These are phyloP conservation scores for Cephus runcator DNA, from an alignment of 2,888 invertebrate species.

Conservation along the genomic window DNA sequence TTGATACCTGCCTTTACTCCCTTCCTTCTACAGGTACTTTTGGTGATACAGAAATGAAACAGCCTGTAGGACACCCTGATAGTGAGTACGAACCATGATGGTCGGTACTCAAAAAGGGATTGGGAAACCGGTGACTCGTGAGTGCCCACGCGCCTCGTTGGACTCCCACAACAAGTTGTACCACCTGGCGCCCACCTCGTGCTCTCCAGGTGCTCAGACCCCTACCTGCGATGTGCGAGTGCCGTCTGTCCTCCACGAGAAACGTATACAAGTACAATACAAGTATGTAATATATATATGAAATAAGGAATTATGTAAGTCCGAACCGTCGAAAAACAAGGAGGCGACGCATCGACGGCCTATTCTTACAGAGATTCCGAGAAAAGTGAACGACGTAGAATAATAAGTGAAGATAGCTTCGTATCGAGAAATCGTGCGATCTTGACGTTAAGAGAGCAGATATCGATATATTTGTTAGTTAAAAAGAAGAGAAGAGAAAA, in stretches of 20 bases:
- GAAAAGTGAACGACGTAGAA: not conserved
- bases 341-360: not conserved
- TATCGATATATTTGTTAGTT: not conserved
- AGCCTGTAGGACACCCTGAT: not conserved
- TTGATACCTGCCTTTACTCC: not conserved
- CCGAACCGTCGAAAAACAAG: not conserved
- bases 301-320: not conserved
- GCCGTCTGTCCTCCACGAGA: not conserved
- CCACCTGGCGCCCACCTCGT: slow-evolving; percentile 45
- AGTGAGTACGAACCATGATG: not conserved
- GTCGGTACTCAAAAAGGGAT: not conserved
- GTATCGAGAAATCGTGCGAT: not conserved
- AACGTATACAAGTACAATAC: not conserved
- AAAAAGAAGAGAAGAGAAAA: not conserved
- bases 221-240: slow-evolving; percentile 25
- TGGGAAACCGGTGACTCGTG: slow-evolving; percentile 7
- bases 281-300: not conserved
- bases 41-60: not conserved
- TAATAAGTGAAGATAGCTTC: not conserved
- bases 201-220: slow-evolving; percentile 56
- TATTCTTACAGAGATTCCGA: not conserved
- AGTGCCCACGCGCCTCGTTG: slow-evolving; percentile 23
- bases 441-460: not conserved
- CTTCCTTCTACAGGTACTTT: not conserved
- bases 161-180: slow-evolving; percentile 57